Conservation (phyloP, 1,140 invertebrate species). For the Eumeta japonica region DNA sequence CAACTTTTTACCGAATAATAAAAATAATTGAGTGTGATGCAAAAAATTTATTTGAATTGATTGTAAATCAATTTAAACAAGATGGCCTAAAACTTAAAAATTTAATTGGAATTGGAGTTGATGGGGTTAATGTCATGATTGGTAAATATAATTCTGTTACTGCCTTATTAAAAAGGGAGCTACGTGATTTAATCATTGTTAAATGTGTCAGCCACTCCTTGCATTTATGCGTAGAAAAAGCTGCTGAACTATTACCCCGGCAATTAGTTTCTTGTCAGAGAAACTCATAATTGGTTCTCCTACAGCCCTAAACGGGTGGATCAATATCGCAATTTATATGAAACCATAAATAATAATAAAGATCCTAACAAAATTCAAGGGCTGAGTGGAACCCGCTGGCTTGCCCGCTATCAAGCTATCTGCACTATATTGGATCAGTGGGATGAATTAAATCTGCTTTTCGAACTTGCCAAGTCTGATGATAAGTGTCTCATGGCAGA, state of each 20-base stretch:
- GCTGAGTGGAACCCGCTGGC: conserved; percentile 20
- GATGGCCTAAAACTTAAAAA: too few relatives aligned
- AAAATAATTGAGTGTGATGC: neutral
- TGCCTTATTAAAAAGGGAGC: too few relatives aligned
- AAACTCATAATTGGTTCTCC: conserved; percentile 29
- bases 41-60: neutral
- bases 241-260: conserved; percentile 9
- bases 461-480: conserved; percentile 17
- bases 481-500: conserved; percentile 17
- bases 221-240: conserved; percentile 9
- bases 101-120: too few relatives aligned
- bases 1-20: neutral
- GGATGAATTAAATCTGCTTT: conserved; percentile 21
- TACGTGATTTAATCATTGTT: too few relatives aligned
- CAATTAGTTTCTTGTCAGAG: conserved; percentile 24
- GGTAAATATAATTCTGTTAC: too few relatives aligned
- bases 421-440: conserved; percentile 22
- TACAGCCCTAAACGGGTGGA: conserved; percentile 26
- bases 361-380: conserved; percentile 16
- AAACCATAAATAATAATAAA: conserved; percentile 19
- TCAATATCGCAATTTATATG: conserved; percentile 17
- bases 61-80: neutral
- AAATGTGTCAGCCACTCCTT: too few relatives aligned
- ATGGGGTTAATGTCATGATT: too few relatives aligned
- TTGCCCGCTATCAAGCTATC: conserved; percentile 21